A percentile compares a stretch with the other conserved stretches of the same genome.
These are phyloP conservation scores for Entomyzon cyanotis DNA, from an alignment of 2,113 vertebrate genomes.

Conservation along the genomic window DNA sequence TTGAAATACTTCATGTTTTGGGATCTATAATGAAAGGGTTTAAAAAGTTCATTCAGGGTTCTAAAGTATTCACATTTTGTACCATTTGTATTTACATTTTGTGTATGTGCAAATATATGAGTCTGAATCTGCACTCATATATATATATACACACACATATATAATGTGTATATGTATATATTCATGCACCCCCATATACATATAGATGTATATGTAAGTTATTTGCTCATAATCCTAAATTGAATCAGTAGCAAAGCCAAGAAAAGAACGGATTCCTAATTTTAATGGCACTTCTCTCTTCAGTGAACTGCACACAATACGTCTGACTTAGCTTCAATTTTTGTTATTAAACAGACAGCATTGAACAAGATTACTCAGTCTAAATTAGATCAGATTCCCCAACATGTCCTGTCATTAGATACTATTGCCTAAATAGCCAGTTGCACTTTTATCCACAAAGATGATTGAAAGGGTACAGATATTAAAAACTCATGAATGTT, in stretches of 20 bases:
- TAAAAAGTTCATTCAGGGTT: neutral
- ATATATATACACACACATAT: rapidly evolving
- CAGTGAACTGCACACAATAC: neutral
- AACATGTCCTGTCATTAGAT: neutral
- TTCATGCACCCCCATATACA: rapidly evolving
- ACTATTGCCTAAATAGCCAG: neutral
- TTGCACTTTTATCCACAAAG: neutral
- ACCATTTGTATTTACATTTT: neutral
- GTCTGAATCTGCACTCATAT: neutral
- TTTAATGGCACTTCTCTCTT: neutral
- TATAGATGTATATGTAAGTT: neutral
- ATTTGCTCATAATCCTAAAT: neutral
- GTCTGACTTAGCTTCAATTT: constrained; percentile 2
- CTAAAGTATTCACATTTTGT: neutral
- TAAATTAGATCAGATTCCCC: constrained; percentile 20
- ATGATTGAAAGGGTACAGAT: neutral
- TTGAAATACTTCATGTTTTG: neutral
- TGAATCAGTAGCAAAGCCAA: neutral
- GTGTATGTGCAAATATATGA: neutral
- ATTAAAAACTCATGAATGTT: neutral
- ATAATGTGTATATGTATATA: too few species aligned
- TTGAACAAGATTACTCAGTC: neutral
- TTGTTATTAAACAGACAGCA: constrained; percentile 8
- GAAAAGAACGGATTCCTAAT: neutral
- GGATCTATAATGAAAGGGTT: neutral